Base-by-base conservation (phyloP, 2,888 invertebrate genomes). In the Chironomus riparius region DNA sequence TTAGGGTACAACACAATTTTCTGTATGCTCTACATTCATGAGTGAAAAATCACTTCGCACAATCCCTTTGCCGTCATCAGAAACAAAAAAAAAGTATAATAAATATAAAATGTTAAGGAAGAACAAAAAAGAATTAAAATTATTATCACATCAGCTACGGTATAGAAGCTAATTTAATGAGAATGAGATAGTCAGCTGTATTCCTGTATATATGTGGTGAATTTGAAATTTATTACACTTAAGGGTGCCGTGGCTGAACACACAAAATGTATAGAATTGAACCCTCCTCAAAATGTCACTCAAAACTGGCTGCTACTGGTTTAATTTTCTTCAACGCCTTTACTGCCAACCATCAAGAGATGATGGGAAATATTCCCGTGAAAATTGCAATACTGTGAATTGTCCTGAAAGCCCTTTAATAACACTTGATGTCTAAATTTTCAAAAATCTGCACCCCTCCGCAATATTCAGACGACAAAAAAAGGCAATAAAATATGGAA, bases 191-290 rank as follows among this genome's bases (percentile, higher is more conserved):
- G 38, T 38, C 38, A 38, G 38, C 28, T 28, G 28, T 28, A 18
- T 62, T 18, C 0, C 18, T 62, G 13, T 62, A 4, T 13, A 38
- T 38, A 38, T 47, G 68, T 47, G 68, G 72, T 74, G 68, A 21
- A 74, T 74, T 74, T 74, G 74, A 74, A 74, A 74, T 74, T 74
- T 74, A 74, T 74, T 68, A 74, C 68, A 47, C 68, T 22, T 18
- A 68, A 68, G 74, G 68, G 74, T 74, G 74, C 22, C 13, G 10
- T 68, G 6, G 21, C 13, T 38, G 18, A 47, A 38, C 38, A 38
- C 38, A 38, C 38, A 38, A 38, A 38, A 38, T 10, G 5, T 28
- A 28, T 28, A 38, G 0, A 38, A 38, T 38, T 38, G 38, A 38
- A 68, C 74, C 74, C 74, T 74, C 68, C 68, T 74, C 74, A 65